These are phyloP conservation scores for Diacarnus erythraeanus DNA, from an alignment of 37 sponge, comb jelly and placozoan genomes.

Conservation along the genomic window DNA sequence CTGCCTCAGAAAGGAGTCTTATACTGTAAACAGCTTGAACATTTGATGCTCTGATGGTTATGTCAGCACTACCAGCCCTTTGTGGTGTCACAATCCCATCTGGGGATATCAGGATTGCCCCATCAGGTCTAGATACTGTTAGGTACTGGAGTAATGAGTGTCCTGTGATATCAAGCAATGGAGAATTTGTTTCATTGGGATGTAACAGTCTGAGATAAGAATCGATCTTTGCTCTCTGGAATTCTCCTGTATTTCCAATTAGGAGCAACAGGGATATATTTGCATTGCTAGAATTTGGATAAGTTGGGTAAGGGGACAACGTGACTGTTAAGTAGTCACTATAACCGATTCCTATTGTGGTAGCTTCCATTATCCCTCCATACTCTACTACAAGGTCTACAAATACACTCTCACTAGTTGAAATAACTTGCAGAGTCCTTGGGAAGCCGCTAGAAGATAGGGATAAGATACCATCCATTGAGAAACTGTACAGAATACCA, in stretches of 20 bases:
- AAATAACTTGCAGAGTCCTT: not conserved
- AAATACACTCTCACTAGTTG: not conserved
- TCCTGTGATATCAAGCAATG: not conserved
- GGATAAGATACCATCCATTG: conserved; percentile 7
- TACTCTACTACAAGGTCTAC: conserved; percentile 2
- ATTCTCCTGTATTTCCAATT: conserved; percentile 27
- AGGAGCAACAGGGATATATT: conserved; percentile 19
- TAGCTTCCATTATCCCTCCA: not conserved
- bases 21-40: not conserved
- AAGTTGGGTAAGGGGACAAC: conserved; percentile 51
- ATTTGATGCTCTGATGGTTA: not conserved
- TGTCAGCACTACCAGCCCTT: not conserved
- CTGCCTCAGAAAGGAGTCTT: not conserved
- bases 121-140: not conserved
- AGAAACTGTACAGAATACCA: not conserved
- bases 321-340: conserved; percentile 6
- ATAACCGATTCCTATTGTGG: conserved; percentile 20
- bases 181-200: not conserved
- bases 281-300: conserved; percentile 28
- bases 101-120: not conserved
- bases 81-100: conserved; percentile 11
- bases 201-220: conserved; percentile 2
- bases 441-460: not conserved
- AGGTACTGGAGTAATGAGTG: not conserved
- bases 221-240: conserved; percentile 33